These are phyloP conservation scores for Syrmaticus mikado DNA, from an alignment of 2,113 vertebrate species.

Conservation along the genomic window DNA sequence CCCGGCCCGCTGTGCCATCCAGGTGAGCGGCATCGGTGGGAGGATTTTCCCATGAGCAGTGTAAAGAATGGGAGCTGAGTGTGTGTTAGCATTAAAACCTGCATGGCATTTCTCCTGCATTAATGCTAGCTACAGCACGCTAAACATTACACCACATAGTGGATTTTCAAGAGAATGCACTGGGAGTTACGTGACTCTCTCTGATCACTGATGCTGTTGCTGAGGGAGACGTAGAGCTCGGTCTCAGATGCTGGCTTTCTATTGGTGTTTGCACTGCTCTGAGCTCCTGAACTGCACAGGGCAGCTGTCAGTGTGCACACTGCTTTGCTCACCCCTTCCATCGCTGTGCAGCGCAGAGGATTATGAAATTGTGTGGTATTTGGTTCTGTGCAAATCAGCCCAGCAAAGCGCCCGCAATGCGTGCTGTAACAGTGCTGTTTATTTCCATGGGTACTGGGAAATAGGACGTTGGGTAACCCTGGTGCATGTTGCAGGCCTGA, in stretches of 20 bases:
- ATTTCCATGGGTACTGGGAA: not conserved
- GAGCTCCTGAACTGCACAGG: not conserved
- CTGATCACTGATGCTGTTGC: not conserved
- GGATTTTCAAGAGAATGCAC: not conserved
- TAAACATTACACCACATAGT: rapidly evolving
- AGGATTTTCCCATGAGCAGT: not conserved
- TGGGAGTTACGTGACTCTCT: not conserved
- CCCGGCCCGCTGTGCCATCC: not conserved
- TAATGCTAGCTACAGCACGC: not conserved
- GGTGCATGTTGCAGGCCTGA: not conserved
- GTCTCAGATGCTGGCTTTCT: rapidly evolving
- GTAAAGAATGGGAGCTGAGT: not conserved
- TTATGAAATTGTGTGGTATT: not conserved
- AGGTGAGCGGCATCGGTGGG: not conserved
- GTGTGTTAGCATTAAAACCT: not conserved
- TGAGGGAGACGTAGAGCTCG: rapidly evolving
- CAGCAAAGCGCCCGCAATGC: not conserved
- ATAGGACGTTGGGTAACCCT: not conserved
- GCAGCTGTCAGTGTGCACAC: not conserved
- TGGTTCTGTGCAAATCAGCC: not conserved
- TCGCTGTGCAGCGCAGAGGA: not conserved
- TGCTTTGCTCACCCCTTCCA: not conserved
- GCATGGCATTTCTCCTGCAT: not conserved
- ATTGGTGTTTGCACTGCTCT: not conserved
- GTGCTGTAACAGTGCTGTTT: not conserved